Evolutionary conservation across 2,113 vertebrate species (phyloP).

Genomic region (Erythrolamprus reginae): DNA sequence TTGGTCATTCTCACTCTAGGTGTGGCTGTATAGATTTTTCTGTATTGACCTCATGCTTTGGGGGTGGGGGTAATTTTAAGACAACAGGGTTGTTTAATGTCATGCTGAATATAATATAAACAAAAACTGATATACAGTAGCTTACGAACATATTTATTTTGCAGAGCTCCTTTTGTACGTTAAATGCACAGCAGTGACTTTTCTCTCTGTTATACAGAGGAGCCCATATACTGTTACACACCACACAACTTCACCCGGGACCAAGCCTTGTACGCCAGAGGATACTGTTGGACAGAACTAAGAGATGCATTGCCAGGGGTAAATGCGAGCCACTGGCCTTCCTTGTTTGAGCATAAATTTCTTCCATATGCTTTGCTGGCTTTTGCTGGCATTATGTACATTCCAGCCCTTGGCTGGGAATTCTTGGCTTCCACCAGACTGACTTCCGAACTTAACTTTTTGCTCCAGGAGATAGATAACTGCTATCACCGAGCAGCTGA

Average conservation of each 20-base stretch:
- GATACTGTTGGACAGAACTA: constrained; percentile 99
- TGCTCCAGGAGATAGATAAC: constrained; percentile 99
- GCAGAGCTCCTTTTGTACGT: constrained; percentile 71
- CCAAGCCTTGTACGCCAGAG: constrained; percentile 96
- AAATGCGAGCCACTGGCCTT: constrained; percentile 86
- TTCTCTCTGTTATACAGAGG: constrained; percentile 87
- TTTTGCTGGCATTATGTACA: constrained; percentile 97
- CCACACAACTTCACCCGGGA: constrained; percentile 99
- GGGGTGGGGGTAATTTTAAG: not conserved
- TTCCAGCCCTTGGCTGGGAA: constrained; percentile 95
- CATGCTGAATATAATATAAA: constrained; percentile 40
- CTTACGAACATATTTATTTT: constrained; percentile 68
- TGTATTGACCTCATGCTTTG: not conserved
- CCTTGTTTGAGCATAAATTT: constrained; percentile 97
- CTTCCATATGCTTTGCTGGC: constrained; percentile 95
- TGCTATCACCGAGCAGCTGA: constrained; percentile 98
- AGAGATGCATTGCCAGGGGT: constrained; percentile 88
- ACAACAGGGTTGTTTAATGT: not conserved
- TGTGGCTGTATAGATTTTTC: constrained; percentile 21
- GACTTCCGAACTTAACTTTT: constrained; percentile 98
- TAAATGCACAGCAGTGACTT: constrained; percentile 72
- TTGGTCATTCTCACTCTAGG: constrained; percentile 9
- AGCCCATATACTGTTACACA: constrained; percentile 99
- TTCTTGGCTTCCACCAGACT: constrained; percentile 95
- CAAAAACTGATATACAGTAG: constrained; percentile 44